A percentile compares a stretch with the other conserved stretches of the same genome.
phyloP scores from a whole-genome alignment of 2,888 invertebrate genomes.

The Leptarthrus brevirostris region DNA sequence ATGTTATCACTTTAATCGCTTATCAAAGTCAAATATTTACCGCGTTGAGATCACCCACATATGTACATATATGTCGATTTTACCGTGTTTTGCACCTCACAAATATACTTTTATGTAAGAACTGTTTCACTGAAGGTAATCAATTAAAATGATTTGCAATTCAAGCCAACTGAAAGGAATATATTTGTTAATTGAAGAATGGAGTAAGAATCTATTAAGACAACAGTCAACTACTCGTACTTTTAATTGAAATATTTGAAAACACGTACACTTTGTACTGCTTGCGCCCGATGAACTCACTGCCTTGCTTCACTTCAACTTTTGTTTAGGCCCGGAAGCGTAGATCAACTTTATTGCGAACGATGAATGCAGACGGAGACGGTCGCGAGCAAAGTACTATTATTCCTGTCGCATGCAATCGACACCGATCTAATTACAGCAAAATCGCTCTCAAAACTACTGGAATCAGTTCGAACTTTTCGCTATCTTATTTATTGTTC shows the following conservation, averaged over 20 bases:
- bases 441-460: too few species aligned
- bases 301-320: constrained; percentile 7
- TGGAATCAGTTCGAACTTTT: too few species aligned
- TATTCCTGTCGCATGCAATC: constrained; percentile 13
- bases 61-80: too few species aligned
- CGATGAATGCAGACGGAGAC: constrained; percentile 18
- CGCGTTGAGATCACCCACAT: constrained; percentile 9
- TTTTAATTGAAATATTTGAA: constrained; percentile 36
- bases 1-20: background rate
- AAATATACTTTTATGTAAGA: constrained; percentile 20
- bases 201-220: constrained; percentile 25
- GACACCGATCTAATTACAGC: constrained; percentile 19
- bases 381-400: constrained; percentile 10
- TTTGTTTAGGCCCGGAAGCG: constrained; percentile 34
- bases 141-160: constrained; percentile 34
- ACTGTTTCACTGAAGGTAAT: background rate
- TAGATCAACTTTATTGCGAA: constrained; percentile 24
- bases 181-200: constrained; percentile 22
- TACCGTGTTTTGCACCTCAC: background rate
- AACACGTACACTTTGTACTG: constrained; percentile 15
- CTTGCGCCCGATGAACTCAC: constrained; percentile 34
- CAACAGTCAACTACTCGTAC: constrained; percentile 8
- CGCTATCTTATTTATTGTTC: too few species aligned
- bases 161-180: constrained; percentile 1
- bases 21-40: constrained; percentile 36